These are phyloP conservation scores for Chymomyza procnemis DNA, from an alignment of 2,888 invertebrate genomes.

Conservation along the genomic window DNA sequence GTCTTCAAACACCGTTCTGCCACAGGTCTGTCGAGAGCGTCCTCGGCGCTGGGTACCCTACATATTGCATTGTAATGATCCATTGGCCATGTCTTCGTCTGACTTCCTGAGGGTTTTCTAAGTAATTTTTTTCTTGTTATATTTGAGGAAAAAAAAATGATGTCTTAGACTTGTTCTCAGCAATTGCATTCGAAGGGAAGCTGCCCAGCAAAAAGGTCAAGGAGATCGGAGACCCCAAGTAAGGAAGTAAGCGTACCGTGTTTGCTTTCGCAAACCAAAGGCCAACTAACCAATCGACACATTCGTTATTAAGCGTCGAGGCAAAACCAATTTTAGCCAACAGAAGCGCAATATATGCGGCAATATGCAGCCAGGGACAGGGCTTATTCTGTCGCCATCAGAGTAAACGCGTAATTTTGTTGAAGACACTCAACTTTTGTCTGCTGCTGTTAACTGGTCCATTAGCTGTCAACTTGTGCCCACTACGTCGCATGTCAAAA, in stretches of 20 bases:
- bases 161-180: no score
- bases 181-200: no score
- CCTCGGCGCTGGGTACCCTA: no score
- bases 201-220: slow-evolving; percentile 86
- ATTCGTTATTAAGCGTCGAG: slow-evolving; percentile 84
- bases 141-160: no score
- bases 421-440: slow-evolving; percentile 92
- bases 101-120: no score
- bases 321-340: slow-evolving; percentile 88
- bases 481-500: slow-evolving; percentile 95
- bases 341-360: slow-evolving; percentile 87
- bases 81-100: no score
- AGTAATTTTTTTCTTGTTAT: no score
- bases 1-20: no score
- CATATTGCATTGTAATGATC: no score
- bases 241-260: slow-evolving; percentile 93
- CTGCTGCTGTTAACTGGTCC: slow-evolving; percentile 96
- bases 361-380: slow-evolving; percentile 92
- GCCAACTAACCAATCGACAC: slow-evolving; percentile 90
- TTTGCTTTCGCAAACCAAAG: slow-evolving; percentile 87
- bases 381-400: slow-evolving; percentile 94
- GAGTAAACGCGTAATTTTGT: slow-evolving; percentile 96
- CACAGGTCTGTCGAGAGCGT: no score
- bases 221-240: slow-evolving; percentile 96
- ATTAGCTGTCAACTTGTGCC: slow-evolving; percentile 95